These are phyloP conservation scores for Eulemur macaco DNA, from an alignment of 2,113 vertebrate genomes.

Conservation along the genomic window DNA sequence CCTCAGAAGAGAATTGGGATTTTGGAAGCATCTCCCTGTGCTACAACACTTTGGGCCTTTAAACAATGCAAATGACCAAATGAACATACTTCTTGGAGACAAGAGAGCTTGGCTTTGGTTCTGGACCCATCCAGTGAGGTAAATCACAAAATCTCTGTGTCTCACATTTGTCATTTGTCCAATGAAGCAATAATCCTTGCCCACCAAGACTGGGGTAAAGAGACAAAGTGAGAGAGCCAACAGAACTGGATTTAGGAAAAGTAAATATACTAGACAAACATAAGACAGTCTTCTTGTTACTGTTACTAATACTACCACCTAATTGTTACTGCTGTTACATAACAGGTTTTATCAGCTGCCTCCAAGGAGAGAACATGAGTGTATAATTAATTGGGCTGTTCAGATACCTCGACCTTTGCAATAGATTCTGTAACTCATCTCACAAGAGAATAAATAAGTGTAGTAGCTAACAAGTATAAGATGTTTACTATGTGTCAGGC, in stretches of 20 bases:
- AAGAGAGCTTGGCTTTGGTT: background rate
- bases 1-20: background rate
- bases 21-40: background rate
- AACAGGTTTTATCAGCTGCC: background rate
- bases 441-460: background rate
- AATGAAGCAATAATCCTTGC: background rate
- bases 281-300: background rate
- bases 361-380: background rate
- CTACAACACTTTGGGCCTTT: background rate
- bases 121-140: background rate
- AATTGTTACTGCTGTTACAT: background rate
- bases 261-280: background rate
- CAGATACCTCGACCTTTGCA: background rate
- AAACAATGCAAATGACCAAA: background rate
- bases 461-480: background rate
- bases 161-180: background rate
- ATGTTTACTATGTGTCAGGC: background rate
- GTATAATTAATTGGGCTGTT: background rate
- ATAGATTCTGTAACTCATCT: background rate
- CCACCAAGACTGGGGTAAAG: background rate
- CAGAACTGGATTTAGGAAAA: slow-evolving; percentile 8
- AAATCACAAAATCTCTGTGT: background rate
- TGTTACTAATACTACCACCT: background rate
- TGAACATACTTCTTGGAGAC: background rate
- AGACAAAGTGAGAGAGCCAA: background rate